Percentiles rank a stretch among this genome's conserved stretches.
Evolutionary conservation across 1,140 invertebrate species (phyloP).

Genomic region (Thalassaphorura encarpata): DNA sequence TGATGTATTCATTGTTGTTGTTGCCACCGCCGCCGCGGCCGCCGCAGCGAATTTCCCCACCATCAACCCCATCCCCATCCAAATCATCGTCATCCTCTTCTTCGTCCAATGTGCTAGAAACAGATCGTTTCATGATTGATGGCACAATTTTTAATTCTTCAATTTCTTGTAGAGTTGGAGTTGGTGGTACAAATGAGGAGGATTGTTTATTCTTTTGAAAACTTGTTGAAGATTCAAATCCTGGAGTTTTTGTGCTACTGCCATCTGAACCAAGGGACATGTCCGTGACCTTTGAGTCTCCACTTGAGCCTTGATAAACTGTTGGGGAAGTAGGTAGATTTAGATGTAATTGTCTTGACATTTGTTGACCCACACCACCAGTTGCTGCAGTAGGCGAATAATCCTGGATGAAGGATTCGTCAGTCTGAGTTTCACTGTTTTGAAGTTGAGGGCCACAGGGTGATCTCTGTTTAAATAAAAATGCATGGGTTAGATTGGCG

Average conservation of each 20-base stretch:
- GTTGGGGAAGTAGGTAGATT: slow-evolving; percentile 25
- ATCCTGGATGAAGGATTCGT: slow-evolving; percentile 36
- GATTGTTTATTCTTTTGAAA: slow-evolving; percentile 26
- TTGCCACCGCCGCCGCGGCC: slow-evolving; percentile 6
- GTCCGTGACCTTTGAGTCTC: slow-evolving; percentile 28
- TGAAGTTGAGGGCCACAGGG: too few species aligned
- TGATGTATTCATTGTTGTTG: slow-evolving; percentile 30
- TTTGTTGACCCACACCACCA: not conserved
- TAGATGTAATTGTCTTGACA: slow-evolving; percentile 24
- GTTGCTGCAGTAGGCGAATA: not conserved
- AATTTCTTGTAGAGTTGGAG: slow-evolving; percentile 20
- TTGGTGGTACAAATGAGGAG: slow-evolving; percentile 20
- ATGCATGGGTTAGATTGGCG: too few species aligned
- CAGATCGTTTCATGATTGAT: slow-evolving; percentile 24
- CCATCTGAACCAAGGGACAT: slow-evolving; percentile 32
- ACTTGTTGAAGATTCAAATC: slow-evolving; percentile 11
- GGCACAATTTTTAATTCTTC: slow-evolving; percentile 7
- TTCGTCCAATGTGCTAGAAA: slow-evolving; percentile 26
- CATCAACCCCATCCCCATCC: slow-evolving; percentile 2
- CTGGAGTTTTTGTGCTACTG: slow-evolving; percentile 29
- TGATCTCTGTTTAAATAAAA: too few species aligned
- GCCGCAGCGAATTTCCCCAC: not conserved
- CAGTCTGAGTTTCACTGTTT: slow-evolving; percentile 59
- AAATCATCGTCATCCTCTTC: slow-evolving; percentile 31
- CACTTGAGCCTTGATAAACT: not conserved